phyloP scores from a whole-genome alignment of 2,113 vertebrate genomes.

The Hystrix brachyura region DNA sequence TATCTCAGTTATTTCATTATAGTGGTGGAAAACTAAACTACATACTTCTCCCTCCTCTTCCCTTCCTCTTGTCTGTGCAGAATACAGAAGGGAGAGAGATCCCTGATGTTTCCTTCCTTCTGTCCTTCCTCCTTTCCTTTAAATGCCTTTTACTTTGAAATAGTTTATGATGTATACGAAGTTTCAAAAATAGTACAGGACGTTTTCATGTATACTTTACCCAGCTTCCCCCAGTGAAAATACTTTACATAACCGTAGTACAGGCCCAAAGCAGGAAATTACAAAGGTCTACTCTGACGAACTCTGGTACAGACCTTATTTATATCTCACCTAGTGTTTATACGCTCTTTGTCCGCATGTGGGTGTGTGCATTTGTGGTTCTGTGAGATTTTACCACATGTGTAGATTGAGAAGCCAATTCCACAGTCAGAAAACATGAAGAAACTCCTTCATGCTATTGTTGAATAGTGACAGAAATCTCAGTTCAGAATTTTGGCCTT shows the following conservation, averaged over 20 bases:
- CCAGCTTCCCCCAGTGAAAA: not conserved
- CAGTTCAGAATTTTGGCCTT: not conserved
- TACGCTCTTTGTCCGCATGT: not conserved
- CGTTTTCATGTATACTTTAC: not conserved
- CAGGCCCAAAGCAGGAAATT: not conserved
- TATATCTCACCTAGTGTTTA: not conserved
- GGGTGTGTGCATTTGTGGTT: not conserved
- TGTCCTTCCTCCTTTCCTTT: not conserved
- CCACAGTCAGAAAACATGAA: not conserved
- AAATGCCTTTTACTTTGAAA: not conserved
- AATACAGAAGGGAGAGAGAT: not conserved
- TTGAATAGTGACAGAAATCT: not conserved
- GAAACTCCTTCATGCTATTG: not conserved
- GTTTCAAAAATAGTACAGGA: constrained; percentile 3
- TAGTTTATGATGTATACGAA: not conserved
- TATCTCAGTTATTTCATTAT: not conserved
- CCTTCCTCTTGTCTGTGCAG: not conserved
- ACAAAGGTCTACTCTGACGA: not conserved
- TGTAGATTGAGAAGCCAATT: not conserved
- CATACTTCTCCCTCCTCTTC: not conserved
- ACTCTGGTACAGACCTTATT: not conserved
- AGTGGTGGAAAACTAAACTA: not conserved
- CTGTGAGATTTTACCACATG: not conserved
- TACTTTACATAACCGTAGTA: not conserved
- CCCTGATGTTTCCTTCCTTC: not conserved